Evolutionary conservation across 2,797 vertebrate species (phyloP), one percentile per base, ranked within the genome.

Genomic region (Phoxinus dragarum): DNA sequence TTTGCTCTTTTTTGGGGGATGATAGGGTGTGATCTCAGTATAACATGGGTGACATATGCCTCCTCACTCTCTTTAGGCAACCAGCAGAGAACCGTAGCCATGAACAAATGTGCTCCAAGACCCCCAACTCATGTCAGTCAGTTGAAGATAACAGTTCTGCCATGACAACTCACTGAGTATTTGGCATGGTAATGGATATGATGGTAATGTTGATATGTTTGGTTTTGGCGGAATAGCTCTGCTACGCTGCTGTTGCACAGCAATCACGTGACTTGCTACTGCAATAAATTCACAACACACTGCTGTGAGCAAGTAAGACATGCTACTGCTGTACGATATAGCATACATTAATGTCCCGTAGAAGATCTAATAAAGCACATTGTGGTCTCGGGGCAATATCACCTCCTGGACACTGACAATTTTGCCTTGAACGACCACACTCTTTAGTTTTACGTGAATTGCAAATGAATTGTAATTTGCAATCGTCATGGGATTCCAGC

Each of bases 21-120:
- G 44, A 44, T 31, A 40, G 71, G 73, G 72, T 59, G 71, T 69
- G 61, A 81, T 68, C 67, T 78, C 67, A 49, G 85, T 16, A 38
- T 75, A 47, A 93, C 94, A 94, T 91, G 92, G 90, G 91, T 93
- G 92, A 94, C 94, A 95, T 96, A 94, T 94, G 94, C 92, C 93
- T 88, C 80, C 93, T 94, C 91, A 88, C 92, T 81, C 73, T 81
- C 31, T 78, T 79, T 76, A 77, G 80, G 49, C 61, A 80, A 76
- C 31, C 40, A 38, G 38, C 10, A 44, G 66, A 49, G 36, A 14
- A 40, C 42, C 36, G 31, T 12, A 82, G 64, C 67, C 47, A 78
- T 66, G 8, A 23, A 72, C 54, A 86, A 61, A 72, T 69, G 38
- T 72, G 4, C 49, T 79, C 38, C 74, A 52, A 83, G 44, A 86